A percentile compares a stretch with the other conserved stretches of the same genome.
Evolutionary conservation across 2,888 invertebrate genomes (phyloP).

Genomic region (Cryptocephalus moraei): DNA sequence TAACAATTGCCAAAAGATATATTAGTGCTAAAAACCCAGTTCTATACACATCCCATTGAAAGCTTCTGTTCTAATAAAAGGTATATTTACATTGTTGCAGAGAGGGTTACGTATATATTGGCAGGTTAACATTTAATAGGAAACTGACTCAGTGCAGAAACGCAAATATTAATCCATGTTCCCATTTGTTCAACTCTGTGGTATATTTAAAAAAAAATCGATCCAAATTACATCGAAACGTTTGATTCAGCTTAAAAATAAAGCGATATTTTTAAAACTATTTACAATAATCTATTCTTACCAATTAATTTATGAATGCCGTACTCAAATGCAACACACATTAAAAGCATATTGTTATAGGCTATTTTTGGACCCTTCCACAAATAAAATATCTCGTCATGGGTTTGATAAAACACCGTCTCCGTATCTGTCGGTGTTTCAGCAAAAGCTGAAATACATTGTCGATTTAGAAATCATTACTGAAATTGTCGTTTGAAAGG

Average conservation of each 20-base stretch:
- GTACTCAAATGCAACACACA: background rate
- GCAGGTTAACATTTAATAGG: conserved; percentile 29
- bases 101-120: conserved; percentile 31
- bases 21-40: conserved; percentile 24
- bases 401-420: too few species aligned
- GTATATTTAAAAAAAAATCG: too few species aligned
- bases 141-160: conserved; percentile 5
- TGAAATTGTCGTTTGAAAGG: too few species aligned
- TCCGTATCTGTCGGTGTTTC: too few species aligned
- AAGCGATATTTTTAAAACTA: conserved; percentile 1
- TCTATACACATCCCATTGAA: too few species aligned
- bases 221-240: background rate
- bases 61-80: too few species aligned
- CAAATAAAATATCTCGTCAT: conserved; percentile 14
- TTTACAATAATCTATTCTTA: too few species aligned
- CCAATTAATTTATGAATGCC: too few species aligned
- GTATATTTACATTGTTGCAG: too few species aligned
- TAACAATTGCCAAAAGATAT: conserved; percentile 1
- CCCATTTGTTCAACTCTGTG: too few species aligned
- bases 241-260: conserved; percentile 3
- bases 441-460: too few species aligned
- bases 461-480: too few species aligned
- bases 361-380: conserved; percentile 34
- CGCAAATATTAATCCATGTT: background rate
- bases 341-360: conserved; percentile 8